Evolutionary conservation across 2,888 invertebrate genomes (phyloP).

Genomic region (Empis stercorea): DNA sequence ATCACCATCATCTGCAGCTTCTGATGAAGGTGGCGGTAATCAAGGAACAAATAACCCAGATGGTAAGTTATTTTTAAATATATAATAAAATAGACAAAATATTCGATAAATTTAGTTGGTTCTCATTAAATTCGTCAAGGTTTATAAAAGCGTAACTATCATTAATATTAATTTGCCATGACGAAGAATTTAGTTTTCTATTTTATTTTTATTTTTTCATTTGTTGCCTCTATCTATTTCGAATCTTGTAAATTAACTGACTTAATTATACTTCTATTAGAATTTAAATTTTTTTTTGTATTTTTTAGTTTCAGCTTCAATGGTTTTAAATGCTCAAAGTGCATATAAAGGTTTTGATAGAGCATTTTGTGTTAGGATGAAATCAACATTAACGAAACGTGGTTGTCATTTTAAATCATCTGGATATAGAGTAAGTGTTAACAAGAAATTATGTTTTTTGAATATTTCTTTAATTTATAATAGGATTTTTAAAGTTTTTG

Average conservation of each 20-base stretch:
- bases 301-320: constrained; percentile 63
- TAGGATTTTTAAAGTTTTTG: no score
- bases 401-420: constrained; percentile 96
- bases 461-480: not conserved
- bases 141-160: constrained; percentile 7
- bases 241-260: not conserved
- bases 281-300: not conserved
- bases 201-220: no score
- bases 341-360: constrained; percentile 77
- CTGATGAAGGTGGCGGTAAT: constrained; percentile 60
- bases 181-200: not conserved
- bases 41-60: constrained; percentile 80
- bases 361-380: constrained; percentile 93
- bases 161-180: constrained; percentile 14
- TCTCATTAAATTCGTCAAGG: not conserved
- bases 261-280: not conserved
- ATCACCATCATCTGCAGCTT: constrained; percentile 39
- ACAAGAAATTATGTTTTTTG: constrained; percentile 13
- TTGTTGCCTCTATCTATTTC: not conserved
- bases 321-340: constrained; percentile 59
- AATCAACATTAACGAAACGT: constrained; percentile 91
- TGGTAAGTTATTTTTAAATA: constrained; percentile 44
- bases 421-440: constrained; percentile 74
- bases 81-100: not conserved
- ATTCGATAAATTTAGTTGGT: not conserved